Evolutionary conservation across 2,797 vertebrate genomes (phyloP).

Genomic region (Hippopotamyrus pictus): DNA sequence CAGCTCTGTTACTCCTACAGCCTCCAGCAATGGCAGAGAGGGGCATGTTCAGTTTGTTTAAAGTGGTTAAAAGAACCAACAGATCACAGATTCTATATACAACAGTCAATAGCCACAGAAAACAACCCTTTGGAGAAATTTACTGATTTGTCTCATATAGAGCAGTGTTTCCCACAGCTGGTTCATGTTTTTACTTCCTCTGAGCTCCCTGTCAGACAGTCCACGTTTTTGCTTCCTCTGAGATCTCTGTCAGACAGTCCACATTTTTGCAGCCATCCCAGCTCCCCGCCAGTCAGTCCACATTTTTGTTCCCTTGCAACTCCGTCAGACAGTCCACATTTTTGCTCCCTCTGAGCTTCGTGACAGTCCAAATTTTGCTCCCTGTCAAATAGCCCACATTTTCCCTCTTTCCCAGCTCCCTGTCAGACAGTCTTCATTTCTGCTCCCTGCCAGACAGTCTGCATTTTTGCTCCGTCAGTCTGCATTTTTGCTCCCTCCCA

Average conservation of each 20-base stretch:
- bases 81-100: not conserved
- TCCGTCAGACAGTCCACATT: too few species aligned
- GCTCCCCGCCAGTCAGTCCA: too few species aligned
- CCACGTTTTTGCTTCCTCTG: not conserved
- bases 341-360: too few species aligned
- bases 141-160: not conserved
- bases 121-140: not conserved
- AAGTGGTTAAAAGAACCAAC: not conserved
- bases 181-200: not conserved
- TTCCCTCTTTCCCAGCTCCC: not conserved
- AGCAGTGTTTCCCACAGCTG: not conserved
- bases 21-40: not conserved
- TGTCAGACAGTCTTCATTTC: not conserved
- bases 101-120: not conserved
- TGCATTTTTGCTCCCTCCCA: not conserved
- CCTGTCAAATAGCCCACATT: too few species aligned
- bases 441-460: not conserved
- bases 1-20: not conserved
- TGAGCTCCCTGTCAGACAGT: not conserved
- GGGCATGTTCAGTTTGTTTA: not conserved
- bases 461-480: too few species aligned
- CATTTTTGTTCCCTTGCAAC: too few species aligned
- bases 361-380: too few species aligned
- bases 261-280: not conserved
- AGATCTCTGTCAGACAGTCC: not conserved